Base-by-base conservation (phyloP, 2,113 vertebrate genomes). In the Erythrocebus patas region DNA sequence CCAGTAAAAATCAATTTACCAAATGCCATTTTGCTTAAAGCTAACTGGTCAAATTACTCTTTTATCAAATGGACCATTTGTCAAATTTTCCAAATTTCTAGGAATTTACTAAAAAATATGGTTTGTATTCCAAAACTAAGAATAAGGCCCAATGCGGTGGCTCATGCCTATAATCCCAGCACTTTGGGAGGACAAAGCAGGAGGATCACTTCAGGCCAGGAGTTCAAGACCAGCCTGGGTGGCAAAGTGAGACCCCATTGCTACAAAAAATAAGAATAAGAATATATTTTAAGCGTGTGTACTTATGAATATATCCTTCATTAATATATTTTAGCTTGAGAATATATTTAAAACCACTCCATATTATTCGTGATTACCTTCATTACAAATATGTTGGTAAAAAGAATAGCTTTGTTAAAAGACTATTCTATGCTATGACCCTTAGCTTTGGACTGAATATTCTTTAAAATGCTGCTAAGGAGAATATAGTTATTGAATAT, bases 391-490 rank as follows among this genome's bases (percentile, higher is more conserved):
- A 68, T 40, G 1, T 85, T 81, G 30, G 45, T 73, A 48, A 82
- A 91, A 96, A 70, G 27, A 75, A 89, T 92, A 93, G 14, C 23
- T 90, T 95, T 43, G n/a, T 93, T 61, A 92, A 76, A 86, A 75
- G n/a, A 52, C 30, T 92, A 55, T 88, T 32, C 50, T 87, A 79
- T 61, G 85, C 30, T 90, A 20, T 94, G 50, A 92, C 22, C 50
- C 30, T 96, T 89, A 91, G 18, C 23, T 95, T 87, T 92, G 84
- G 22, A 59, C 68, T 79, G 79, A 91, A 82, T 20, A 73, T 93
- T 95, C 17, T 35, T 93, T 93, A 97, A 96, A 96, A 90, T 91
- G 16, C 40, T 94, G 1, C 45, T 86, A 87, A 89, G 59, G 70
- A 83, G 7, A 87, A 80, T 94, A 83, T 66, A 70, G 35, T 86